These are phyloP conservation scores for Perca fluviatilis DNA, from an alignment of 2,113 vertebrate genomes.

Conservation along the genomic window DNA sequence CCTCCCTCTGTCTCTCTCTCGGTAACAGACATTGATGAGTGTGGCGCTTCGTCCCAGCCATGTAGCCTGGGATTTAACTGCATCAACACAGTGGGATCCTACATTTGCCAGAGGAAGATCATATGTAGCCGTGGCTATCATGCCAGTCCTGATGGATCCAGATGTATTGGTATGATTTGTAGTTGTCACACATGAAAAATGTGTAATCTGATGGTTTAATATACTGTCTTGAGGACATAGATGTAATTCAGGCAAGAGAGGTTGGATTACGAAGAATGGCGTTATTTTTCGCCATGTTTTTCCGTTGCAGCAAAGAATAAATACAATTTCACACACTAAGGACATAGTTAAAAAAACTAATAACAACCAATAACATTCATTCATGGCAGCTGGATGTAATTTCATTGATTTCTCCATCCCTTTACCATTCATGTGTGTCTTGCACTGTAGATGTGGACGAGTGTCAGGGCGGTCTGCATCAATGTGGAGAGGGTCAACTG, in stretches of 20 bases:
- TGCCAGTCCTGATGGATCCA: conserved; percentile 88
- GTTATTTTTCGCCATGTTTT: not conserved
- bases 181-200: not conserved
- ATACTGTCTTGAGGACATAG: not conserved
- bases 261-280: not conserved
- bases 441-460: conserved; percentile 91
- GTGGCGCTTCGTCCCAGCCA: conserved; percentile 80
- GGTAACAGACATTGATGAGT: conserved; percentile 81
- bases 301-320: too few species aligned
- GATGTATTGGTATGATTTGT: conserved; percentile 89
- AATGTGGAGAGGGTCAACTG: conserved; percentile 88
- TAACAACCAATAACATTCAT: not conserved
- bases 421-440: not conserved
- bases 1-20: conserved; percentile 2
- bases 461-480: conserved; percentile 86
- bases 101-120: conserved; percentile 89
- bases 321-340: not conserved
- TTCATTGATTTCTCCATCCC: not conserved
- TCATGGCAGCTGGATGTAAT: not conserved
- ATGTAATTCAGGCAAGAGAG: not conserved
- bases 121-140: conserved; percentile 92
- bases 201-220: not conserved
- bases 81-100: conserved; percentile 94
- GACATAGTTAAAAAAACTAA: not conserved
- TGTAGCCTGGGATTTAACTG: conserved; percentile 92